Conservation (phyloP, 2,113 vertebrate species). For the Crotalus viridis region DNA sequence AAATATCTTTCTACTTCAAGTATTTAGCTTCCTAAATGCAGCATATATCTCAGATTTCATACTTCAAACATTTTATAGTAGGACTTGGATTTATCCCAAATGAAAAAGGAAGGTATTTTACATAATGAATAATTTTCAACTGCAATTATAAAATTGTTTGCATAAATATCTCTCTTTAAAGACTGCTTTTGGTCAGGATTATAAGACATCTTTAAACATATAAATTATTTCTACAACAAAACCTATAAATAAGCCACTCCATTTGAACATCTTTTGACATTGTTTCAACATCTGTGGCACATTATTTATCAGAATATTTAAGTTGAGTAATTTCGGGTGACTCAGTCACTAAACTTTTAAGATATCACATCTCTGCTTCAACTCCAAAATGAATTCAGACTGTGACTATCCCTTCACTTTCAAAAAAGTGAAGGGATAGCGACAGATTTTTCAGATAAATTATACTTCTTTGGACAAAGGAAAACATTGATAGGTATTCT, state of each 20-base stretch:
- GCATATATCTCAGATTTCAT: neutral
- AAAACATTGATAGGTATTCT: neutral
- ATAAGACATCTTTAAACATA: neutral
- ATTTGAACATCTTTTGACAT: neutral
- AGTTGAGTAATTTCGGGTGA: neutral
- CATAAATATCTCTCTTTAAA: neutral
- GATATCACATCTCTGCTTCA: neutral
- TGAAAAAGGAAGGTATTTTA: neutral
- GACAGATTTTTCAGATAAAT: neutral
- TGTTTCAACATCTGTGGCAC: neutral
- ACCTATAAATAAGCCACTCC: neutral
- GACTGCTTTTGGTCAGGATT: neutral
- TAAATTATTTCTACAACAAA: neutral
- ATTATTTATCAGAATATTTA: neutral
- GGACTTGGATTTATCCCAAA: neutral
- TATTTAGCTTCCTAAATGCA: neutral
- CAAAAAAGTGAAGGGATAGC: neutral
- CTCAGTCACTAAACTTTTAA: neutral
- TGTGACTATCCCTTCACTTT: neutral
- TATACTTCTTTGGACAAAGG: neutral
- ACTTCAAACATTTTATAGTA: neutral
- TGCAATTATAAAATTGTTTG: neutral
- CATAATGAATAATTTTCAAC: neutral
- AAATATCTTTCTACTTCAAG: neutral
- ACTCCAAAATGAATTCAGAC: neutral